Percentiles rank a stretch among this genome's conserved stretches.
Conservation (phyloP, 2,113 vertebrate species). For the Terrapene triunguis region DNA sequence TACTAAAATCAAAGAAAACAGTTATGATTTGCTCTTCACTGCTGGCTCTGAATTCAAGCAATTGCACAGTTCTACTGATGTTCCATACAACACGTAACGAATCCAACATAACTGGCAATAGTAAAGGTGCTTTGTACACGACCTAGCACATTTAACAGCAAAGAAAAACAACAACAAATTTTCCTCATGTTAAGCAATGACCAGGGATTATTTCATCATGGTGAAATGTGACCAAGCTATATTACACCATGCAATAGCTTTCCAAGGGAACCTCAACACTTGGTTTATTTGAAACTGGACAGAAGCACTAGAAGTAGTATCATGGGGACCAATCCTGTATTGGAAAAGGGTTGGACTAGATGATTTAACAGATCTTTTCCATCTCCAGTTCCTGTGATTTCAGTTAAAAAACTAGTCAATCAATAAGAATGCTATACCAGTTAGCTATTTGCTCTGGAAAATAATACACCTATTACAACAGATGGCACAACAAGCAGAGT, state of each 20-base stretch:
- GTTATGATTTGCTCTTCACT: accelerated
- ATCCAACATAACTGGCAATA: not conserved
- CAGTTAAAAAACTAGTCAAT: not conserved
- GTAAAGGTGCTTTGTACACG: not conserved
- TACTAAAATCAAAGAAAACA: not conserved
- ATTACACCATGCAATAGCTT: not conserved
- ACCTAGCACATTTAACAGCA: not conserved
- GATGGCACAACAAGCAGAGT: not conserved
- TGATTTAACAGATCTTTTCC: not conserved
- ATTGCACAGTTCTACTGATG: accelerated
- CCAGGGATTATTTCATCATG: not conserved
- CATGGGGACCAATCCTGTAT: not conserved
- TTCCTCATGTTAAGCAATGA: not conserved
- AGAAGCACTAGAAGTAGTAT: not conserved
- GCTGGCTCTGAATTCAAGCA: not conserved
- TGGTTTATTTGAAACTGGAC: not conserved
- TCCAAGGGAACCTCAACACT: not conserved
- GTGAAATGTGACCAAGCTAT: not conserved
- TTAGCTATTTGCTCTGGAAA: not conserved
- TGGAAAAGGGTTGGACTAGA: not conserved
- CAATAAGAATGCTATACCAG: not conserved
- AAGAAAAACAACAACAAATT: not conserved
- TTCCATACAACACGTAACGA: accelerated
- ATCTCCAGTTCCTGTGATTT: not conserved
- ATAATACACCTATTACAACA: not conserved